These are phyloP conservation scores for Phylloscopus collybita DNA, from an alignment of 2,797 vertebrate species.

Conservation along the genomic window DNA sequence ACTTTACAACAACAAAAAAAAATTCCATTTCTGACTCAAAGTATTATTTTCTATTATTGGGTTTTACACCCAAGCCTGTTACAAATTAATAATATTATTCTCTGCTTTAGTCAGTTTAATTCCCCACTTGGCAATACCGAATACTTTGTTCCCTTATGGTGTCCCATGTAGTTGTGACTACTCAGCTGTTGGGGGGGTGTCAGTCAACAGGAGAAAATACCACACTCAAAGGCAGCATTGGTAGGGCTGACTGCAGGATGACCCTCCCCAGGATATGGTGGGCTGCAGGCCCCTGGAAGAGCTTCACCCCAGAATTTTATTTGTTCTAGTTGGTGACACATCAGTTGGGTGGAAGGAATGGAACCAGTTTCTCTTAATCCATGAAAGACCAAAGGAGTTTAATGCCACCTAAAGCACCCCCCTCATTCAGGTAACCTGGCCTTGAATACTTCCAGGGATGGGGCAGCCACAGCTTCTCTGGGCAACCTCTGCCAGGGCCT, in stretches of 20 bases:
- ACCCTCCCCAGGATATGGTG: accelerated
- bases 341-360: background rate
- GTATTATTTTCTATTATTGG: background rate
- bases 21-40: background rate
- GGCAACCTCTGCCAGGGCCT: background rate
- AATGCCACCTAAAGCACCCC: accelerated
- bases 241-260: background rate
- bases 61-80: background rate
- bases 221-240: background rate
- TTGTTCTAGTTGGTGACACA: background rate
- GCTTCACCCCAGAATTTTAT: accelerated
- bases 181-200: background rate
- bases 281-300: background rate
- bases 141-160: background rate
- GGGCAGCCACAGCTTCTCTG: background rate
- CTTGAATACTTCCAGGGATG: background rate
- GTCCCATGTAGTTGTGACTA: accelerated
- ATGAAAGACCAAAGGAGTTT: background rate
- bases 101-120: background rate
- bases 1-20: background rate
- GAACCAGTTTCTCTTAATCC: background rate
- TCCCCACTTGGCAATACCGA: background rate
- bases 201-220: background rate
- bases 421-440: background rate
- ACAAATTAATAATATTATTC: background rate